These are phyloP conservation scores for Vireo griseus DNA, from an alignment of 2,797 vertebrate species.

Conservation along the genomic window DNA sequence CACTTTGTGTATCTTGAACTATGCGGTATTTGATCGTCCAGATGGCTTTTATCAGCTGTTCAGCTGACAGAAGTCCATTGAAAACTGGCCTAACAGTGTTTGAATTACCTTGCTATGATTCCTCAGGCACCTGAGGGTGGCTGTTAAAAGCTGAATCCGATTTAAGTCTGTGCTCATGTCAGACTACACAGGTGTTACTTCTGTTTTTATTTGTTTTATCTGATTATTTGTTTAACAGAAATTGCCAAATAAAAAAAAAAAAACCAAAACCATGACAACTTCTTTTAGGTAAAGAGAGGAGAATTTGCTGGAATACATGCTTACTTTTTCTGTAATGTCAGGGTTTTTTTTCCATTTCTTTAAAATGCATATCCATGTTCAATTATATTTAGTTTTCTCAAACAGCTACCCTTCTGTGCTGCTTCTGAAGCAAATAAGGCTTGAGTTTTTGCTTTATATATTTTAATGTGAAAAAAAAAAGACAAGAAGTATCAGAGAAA, in stretches of 20 bases:
- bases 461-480: not conserved
- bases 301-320: not conserved
- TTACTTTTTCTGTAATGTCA: not conserved
- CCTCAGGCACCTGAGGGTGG: not conserved
- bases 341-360: not conserved
- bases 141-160: not conserved
- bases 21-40: conserved; percentile 15
- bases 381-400: not conserved
- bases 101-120: conserved; percentile 51
- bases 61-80: conserved; percentile 42
- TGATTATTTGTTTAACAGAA: not conserved
- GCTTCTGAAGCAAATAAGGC: not conserved
- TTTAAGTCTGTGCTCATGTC: not conserved
- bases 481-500: not conserved
- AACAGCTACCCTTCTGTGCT: not conserved
- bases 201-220: conserved; percentile 7
- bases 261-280: not conserved
- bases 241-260: not conserved
- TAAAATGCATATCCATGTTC: not conserved
- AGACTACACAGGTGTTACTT: not conserved
- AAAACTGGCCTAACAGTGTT: conserved; percentile 44
- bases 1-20: conserved; percentile 15
- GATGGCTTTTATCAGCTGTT: conserved; percentile 48
- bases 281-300: not conserved
- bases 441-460: not conserved